Evolutionary conservation across 2,797 vertebrate genomes (phyloP).

Genomic region (Poeciliopsis turneri): DNA sequence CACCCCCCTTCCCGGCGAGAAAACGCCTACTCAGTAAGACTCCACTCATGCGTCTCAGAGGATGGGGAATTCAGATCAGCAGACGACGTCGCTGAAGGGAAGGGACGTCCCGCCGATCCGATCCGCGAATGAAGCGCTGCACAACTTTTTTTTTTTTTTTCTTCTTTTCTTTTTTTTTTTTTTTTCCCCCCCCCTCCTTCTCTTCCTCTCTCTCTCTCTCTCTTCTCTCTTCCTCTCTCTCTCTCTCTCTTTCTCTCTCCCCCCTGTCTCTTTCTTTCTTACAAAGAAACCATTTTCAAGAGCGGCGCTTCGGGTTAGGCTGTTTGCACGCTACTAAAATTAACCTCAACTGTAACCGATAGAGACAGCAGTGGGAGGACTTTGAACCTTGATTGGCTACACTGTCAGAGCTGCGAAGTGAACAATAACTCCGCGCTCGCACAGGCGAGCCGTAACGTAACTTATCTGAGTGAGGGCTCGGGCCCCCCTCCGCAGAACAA

Average conservation of each 20-base stretch:
- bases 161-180: not conserved
- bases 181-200: too few species aligned
- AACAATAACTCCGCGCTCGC: not conserved
- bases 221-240: not conserved
- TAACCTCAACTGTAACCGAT: not conserved
- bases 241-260: too few species aligned
- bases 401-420: not conserved
- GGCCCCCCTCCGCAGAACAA: not conserved
- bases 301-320: not conserved
- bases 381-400: constrained; percentile 8
- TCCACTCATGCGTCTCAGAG: constrained; percentile 36
- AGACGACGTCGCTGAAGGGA: constrained; percentile 17
- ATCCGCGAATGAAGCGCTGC: constrained; percentile 6
- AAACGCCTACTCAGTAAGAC: constrained; percentile 47
- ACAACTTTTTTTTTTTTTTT: constrained; percentile 11
- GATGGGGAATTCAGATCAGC: constrained; percentile 28
- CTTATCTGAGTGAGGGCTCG: constrained; percentile 8
- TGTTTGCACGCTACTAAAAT: not conserved
- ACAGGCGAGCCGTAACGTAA: constrained; percentile 13
- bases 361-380: not conserved
- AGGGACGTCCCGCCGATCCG: constrained; percentile 58
- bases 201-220: too few species aligned
- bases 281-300: constrained; percentile 14
- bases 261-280: not conserved
- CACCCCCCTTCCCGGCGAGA: constrained; percentile 4